A percentile compares a stretch with the other conserved stretches of the same genome.
Evolutionary conservation across 2,888 invertebrate genomes (phyloP).

Genomic region (Papilio protenor): DNA sequence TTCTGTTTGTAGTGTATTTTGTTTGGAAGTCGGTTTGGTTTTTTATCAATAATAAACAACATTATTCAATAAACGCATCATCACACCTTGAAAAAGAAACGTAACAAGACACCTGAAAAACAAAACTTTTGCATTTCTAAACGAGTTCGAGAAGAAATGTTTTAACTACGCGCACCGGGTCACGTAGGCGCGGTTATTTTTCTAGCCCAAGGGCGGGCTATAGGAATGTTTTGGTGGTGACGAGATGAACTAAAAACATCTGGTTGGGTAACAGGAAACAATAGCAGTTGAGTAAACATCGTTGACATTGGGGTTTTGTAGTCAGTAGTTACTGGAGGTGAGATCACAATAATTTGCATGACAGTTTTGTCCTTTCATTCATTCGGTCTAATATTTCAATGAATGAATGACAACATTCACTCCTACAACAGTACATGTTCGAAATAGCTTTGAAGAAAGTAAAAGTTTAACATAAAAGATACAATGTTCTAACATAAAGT

Average conservation of each 20-base stretch:
- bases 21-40: too few relatives aligned
- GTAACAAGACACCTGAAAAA: too few relatives aligned
- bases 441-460: not conserved
- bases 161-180: conserved; percentile 61
- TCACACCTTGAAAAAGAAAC: too few relatives aligned
- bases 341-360: not conserved
- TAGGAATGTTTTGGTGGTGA: conserved; percentile 36
- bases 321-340: not conserved
- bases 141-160: conserved; percentile 44
- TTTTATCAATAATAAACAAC: too few relatives aligned
- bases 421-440: not conserved
- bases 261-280: conserved; percentile 4
- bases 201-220: conserved; percentile 67
- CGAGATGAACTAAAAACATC: conserved; percentile 24
- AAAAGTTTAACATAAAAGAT: conserved; percentile 10
- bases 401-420: not conserved
- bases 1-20: too few relatives aligned
- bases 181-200: conserved; percentile 67
- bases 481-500: too few relatives aligned
- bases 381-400: not conserved
- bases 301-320: conserved; percentile 9
- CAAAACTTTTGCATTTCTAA: conserved; percentile 49
- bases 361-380: not conserved
- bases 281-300: conserved; percentile 8
- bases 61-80: not conserved